Base-by-base conservation (phyloP, 53 echinoderm and acorn worm species). In the Paelopatides confundens region DNA sequence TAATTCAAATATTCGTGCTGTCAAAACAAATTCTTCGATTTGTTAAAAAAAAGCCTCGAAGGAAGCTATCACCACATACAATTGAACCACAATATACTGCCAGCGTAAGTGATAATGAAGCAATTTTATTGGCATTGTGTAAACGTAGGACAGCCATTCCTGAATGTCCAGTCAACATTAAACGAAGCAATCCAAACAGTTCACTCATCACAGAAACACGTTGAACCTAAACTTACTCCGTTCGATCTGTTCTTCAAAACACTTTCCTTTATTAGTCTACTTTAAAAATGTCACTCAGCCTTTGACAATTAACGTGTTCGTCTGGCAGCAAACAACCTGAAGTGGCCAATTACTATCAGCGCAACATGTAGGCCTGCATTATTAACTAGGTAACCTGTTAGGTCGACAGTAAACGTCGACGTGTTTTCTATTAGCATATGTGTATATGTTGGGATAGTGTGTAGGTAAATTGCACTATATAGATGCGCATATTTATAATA, bases 291-390 rank as follows among this genome's bases (percentile, higher is more conserved):
- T 74, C 74, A 39, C 74, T 74, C 74, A 74, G 17, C 40, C 74
- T 39, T 21, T 26, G 46, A 28, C 74, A 74, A 74, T 74, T 74
- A 74, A 74, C 39, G 71, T 71, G 39, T 18, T 40, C 7, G 71
- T 71, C 39, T 71, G 71, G 26, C 47, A 71, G n/a, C 40, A 74
- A 74, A 74, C 47, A 40, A 74, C 23, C 74, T 27, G n/a, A 39
- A 74, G 74, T 74, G 74, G 37, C 21, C 39, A 74, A 74, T 74
- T 39, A 29, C 74, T 74, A 46, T 74, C 74, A 40, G 40, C 47
- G 47, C 28, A 27, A 74, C 40, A 46, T 23, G 47, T 46, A 46
- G 47, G 47, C 47, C 47, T 39, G 40, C 47, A 74, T 27, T 74
- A 24, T 40, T 36, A 74, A 74, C 27, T 40, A 39, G 39, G 40